Evolutionary conservation across 2,797 vertebrate species (phyloP).

Genomic region (Anabacerthia variegaticeps): DNA sequence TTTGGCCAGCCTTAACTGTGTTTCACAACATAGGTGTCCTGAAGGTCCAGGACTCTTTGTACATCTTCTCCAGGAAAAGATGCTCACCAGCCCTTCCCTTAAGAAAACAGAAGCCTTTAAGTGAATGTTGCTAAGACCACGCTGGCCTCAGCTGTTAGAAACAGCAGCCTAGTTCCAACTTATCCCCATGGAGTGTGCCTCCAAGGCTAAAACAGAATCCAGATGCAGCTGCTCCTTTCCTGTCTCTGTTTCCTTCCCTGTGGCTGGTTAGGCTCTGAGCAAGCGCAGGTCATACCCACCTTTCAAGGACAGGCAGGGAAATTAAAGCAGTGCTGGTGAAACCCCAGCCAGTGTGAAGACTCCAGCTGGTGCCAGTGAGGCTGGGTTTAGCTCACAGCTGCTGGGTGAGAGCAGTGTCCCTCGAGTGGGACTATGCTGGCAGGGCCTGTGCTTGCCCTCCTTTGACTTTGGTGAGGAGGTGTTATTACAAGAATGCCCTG

Average conservation of each 20-base stretch:
- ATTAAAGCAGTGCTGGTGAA: not conserved
- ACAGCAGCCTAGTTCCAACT: not conserved
- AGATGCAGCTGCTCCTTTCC: not conserved
- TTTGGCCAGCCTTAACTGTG: not conserved
- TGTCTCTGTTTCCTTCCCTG: not conserved
- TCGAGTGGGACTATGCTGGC: accelerated
- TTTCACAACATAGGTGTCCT: not conserved
- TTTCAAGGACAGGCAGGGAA: not conserved
- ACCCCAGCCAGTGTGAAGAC: not conserved
- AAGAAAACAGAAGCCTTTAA: not conserved
- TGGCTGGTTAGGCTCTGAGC: not conserved
- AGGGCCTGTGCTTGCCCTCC: not conserved
- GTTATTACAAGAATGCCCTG: accelerated
- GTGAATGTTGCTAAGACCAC: not conserved
- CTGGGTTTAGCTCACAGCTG: not conserved
- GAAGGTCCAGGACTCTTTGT: not conserved
- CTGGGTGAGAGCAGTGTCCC: not conserved
- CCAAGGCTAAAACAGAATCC: not conserved
- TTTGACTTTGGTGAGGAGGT: not conserved
- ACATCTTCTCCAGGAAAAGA: not conserved
- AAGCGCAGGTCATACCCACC: not conserved
- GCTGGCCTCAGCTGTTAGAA: not conserved
- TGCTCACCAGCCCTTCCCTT: not conserved
- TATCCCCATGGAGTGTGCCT: not conserved
- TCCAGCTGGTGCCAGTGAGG: not conserved